phyloP scores from a whole-genome alignment of 1,140 invertebrate genomes.

The Macrotrachela quadricornifera region DNA sequence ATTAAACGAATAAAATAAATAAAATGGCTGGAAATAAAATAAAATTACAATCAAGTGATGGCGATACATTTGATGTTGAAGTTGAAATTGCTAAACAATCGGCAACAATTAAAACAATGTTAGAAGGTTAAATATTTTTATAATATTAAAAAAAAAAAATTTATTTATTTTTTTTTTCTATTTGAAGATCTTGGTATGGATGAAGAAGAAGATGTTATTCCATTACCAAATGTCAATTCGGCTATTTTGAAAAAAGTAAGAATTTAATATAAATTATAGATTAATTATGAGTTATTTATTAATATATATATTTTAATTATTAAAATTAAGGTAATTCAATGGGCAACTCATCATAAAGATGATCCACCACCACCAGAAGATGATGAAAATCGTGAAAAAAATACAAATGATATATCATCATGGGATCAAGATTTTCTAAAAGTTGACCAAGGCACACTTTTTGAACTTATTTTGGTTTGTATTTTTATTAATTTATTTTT shows the following conservation, averaged over 20 bases:
- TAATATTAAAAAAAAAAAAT: too few relatives aligned
- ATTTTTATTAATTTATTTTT: background rate
- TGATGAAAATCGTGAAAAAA: conserved; percentile 89
- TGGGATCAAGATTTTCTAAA: conserved; percentile 98
- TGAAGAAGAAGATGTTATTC: conserved; percentile 65
- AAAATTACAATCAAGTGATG: conserved; percentile 65
- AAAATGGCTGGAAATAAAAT: background rate
- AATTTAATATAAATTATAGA: too few relatives aligned
- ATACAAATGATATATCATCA: conserved; percentile 90
- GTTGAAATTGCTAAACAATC: conserved; percentile 94
- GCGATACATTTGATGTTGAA: conserved; percentile 85
- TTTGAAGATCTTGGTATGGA: conserved; percentile 55
- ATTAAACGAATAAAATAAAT: too few relatives aligned
- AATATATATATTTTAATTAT: conserved; percentile 38
- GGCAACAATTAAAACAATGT: conserved; percentile 94
- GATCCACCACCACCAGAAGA: conserved; percentile 77
- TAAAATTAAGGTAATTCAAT: conserved; percentile 9
- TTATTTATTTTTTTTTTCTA: conserved; percentile 19
- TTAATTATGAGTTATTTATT: too few relatives aligned
- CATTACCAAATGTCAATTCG: conserved; percentile 90
- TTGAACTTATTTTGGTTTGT: conserved; percentile 53
- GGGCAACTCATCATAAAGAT: conserved; percentile 38
- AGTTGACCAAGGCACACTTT: conserved; percentile 78
- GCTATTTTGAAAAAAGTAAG: conserved; percentile 88
- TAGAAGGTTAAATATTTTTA: conserved; percentile 44